Conservation (phyloP, 2,113 vertebrate genomes). For the Hippocampus mohnikei region DNA sequence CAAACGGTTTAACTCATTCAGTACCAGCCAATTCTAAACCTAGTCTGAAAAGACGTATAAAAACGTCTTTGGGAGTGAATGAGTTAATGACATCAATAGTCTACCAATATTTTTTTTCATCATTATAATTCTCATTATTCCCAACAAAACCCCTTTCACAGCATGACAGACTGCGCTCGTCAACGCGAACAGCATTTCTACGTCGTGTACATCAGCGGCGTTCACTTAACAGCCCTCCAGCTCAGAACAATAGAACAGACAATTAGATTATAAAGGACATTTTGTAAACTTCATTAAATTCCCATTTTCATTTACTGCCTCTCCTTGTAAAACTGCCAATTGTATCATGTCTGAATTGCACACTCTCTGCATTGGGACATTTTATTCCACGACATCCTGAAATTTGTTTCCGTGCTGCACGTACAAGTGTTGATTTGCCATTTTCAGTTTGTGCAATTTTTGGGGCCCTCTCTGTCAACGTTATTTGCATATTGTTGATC, state of each 20-base stretch:
- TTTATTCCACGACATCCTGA: not conserved
- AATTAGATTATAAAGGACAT: not conserved
- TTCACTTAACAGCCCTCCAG: not conserved
- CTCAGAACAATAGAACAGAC: not conserved
- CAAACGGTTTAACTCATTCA: not conserved
- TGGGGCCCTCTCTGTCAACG: not conserved
- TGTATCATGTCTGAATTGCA: not conserved
- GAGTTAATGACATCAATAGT: not conserved
- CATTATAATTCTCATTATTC: not conserved
- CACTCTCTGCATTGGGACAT: not conserved
- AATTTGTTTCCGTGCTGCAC: not conserved
- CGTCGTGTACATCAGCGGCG: not conserved
- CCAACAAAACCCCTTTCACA: not conserved
- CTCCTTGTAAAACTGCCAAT: not conserved
- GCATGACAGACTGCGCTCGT: not conserved
- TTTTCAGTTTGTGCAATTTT: not conserved
- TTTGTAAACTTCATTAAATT: not conserved
- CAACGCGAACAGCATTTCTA: not conserved
- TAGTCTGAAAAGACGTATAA: too few species aligned
- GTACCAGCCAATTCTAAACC: too few species aligned
- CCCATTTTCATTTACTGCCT: not conserved
- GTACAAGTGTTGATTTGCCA: not conserved
- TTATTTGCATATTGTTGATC: constrained; percentile 15
- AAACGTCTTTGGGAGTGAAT: too few species aligned
- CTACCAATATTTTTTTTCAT: not conserved